Conservation (phyloP, 2,888 invertebrate species). For the Cephus runcator region DNA sequence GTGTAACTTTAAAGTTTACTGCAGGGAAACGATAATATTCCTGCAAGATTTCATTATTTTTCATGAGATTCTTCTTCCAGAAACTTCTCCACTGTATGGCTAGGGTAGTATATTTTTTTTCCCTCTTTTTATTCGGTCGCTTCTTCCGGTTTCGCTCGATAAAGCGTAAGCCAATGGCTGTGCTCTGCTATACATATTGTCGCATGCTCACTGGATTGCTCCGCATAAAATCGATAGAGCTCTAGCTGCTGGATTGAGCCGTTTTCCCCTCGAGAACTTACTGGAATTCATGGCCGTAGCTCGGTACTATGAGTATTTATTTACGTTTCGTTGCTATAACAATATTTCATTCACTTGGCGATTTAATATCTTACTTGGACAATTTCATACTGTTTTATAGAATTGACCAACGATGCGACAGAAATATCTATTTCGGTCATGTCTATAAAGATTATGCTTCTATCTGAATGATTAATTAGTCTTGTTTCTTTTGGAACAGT, state of each 20-base stretch:
- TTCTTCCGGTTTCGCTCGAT: constrained; percentile 6
- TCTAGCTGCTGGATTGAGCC: background rate
- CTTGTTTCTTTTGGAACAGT: background rate
- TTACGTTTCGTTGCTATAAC: background rate
- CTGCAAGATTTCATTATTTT: background rate
- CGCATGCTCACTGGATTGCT: background rate
- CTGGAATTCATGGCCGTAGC: background rate
- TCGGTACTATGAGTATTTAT: background rate
- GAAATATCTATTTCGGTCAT: background rate
- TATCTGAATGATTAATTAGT: background rate
- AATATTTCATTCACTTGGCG: background rate
- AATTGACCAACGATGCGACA: background rate
- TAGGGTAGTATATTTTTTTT: background rate
- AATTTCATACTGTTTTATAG: background rate
- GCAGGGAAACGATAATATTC: background rate
- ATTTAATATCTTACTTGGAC: background rate
- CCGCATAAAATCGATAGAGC: constrained; percentile 6
- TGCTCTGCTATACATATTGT: constrained; percentile 1
- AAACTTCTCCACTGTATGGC: background rate
- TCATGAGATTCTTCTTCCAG: background rate
- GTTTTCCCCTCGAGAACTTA: background rate
- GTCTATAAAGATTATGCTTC: background rate
- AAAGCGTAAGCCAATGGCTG: constrained; percentile 2
- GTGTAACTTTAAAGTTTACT: background rate
- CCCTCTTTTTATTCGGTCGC: background rate